Evolutionary conservation across 2,797 vertebrate species (phyloP), one percentile per base, ranked within the genome.

Genomic region (Vultur gryphus): DNA sequence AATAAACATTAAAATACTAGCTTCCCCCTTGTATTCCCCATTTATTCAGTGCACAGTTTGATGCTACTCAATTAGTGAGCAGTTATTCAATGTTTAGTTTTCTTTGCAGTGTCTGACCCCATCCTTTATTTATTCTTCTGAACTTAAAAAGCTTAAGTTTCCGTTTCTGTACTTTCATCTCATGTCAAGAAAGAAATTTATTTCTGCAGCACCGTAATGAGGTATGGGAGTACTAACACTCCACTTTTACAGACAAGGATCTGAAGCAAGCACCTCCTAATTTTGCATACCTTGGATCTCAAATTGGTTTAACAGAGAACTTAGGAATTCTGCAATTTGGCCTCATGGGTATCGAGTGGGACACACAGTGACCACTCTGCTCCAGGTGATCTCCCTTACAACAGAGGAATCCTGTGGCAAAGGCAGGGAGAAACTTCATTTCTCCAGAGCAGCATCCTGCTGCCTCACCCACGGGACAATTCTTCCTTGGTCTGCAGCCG

Each of bases 41-140:
- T 84, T 82, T 73, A 83, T 67, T 78, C 18, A 25, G 55, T n/a
- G 64, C 78, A 90, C 46, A 80, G 87, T 71, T 43, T 92, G 87
- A 93, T 81, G 48, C 71, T 67, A 73, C 44, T 93, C 73, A 84
- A 82, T 84, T 84, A 82, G 26, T 57, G 48, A 79, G 41, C 77
- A 94, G 55, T 59, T 94, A 89, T 71, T 89, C 84, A 89, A 55
- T 66, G 80, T 84, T 90, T 58, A 44, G 39, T 64, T 92, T 79
- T 84, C 59, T 83, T 70, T 52, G 78, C 69, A 75, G 41, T 54
- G 44, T 59, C 71, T 92, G 67, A 83, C 82, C 44, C 67, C 64
- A 92, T 85, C 44, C 90, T 85, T 95, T 95, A 93, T 93, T 92
- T 93, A 91, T 85, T 87, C 64, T 91, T 94, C 82, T 39, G 76